A percentile compares a stretch with the other conserved stretches of the same genome.
Conservation (phyloP, 2,797 vertebrate species). For the Fistularia commersonii region DNA sequence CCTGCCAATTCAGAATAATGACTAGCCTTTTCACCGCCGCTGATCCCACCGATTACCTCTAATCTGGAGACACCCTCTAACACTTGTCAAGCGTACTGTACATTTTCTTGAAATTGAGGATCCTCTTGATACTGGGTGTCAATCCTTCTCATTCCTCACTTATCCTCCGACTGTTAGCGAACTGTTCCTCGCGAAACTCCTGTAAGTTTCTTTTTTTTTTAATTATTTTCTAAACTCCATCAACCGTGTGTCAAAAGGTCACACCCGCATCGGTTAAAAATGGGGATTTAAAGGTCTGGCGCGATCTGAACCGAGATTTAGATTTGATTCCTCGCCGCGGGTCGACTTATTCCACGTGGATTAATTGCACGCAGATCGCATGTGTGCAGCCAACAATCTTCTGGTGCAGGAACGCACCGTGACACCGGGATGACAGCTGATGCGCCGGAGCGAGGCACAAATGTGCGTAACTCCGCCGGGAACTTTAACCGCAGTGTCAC, state of each 20-base stretch:
- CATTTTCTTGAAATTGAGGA: conserved; percentile 25
- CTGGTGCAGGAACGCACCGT: too few relatives aligned
- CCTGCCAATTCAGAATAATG: conserved; percentile 83
- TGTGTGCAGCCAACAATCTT: neutral
- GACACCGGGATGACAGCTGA: too few relatives aligned
- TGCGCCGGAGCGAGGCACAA: too few relatives aligned
- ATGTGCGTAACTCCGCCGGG: too few relatives aligned
- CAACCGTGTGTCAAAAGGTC: conserved; percentile 49
- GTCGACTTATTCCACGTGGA: conserved; percentile 28
- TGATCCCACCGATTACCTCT: conserved; percentile 63
- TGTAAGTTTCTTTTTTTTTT: conserved; percentile 6
- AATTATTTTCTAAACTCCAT: conserved; percentile 25
- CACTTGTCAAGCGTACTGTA: conserved; percentile 33
- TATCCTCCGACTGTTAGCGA: conserved; percentile 17
- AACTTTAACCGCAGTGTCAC: too few relatives aligned
- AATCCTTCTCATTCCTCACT: conserved; percentile 11
- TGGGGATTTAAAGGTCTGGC: conserved; percentile 38
- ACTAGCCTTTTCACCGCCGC: conserved; percentile 82
- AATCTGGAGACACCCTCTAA: conserved; percentile 49
- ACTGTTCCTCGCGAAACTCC: conserved; percentile 22
- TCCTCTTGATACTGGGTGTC: conserved; percentile 21
- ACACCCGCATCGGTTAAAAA: conserved; percentile 13
- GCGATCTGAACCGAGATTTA: conserved; percentile 31
- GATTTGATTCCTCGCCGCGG: conserved; percentile 25
- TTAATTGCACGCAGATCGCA: conserved; percentile 15